Conservation (phyloP, 2,888 invertebrate species). For the Drosophila helvetica region DNA sequence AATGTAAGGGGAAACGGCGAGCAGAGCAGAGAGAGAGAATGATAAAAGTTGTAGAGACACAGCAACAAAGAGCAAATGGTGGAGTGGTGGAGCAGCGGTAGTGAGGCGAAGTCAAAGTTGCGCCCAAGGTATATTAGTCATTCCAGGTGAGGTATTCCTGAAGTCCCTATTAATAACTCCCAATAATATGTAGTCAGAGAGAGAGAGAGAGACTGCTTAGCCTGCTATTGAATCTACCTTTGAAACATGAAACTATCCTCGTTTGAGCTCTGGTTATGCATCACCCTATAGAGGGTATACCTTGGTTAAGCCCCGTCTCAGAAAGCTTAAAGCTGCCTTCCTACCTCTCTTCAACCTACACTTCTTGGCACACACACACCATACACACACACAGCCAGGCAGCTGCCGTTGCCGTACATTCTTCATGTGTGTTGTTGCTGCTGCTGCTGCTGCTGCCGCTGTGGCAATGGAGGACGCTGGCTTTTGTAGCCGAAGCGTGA, state of each 20-base stretch:
- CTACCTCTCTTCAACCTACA: slow-evolving; percentile 3
- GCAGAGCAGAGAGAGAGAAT: slow-evolving; percentile 17
- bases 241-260: not conserved
- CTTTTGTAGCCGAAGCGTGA: slow-evolving; percentile 77
- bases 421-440: slow-evolving; percentile 44
- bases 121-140: not conserved
- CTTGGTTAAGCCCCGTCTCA: not conserved
- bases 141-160: not conserved
- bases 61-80: slow-evolving; percentile 57
- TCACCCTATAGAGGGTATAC: not conserved
- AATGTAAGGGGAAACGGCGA: slow-evolving; percentile 18
- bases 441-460: slow-evolving; percentile 37
- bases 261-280: not conserved
- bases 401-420: slow-evolving; percentile 4
- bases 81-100: not conserved
- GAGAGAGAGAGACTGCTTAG: not conserved
- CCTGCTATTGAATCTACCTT: not conserved
- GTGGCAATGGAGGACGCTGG: slow-evolving; percentile 50
- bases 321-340: too few species aligned
- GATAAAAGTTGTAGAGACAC: slow-evolving; percentile 7
- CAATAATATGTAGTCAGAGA: not conserved
- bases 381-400: slow-evolving; percentile 12
- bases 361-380: slow-evolving; percentile 18
- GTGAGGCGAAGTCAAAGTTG: slow-evolving; percentile 4
- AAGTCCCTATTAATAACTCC: too few species aligned